These are phyloP conservation scores for Rhabdornis inornatus DNA, from an alignment of 2,113 vertebrate species.

Conservation along the genomic window DNA sequence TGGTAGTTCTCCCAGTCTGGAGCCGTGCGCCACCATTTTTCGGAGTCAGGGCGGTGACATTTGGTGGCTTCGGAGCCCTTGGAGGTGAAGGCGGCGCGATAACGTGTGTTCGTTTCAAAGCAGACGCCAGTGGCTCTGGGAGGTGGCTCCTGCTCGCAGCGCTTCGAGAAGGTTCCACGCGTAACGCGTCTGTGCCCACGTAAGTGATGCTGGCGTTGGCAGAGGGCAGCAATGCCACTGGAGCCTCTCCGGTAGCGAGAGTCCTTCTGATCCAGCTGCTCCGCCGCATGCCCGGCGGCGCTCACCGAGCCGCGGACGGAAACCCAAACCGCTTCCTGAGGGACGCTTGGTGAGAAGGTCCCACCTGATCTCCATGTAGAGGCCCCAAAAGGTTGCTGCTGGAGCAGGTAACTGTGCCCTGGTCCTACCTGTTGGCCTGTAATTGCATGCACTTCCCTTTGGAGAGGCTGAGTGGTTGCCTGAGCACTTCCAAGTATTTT, in stretches of 20 bases:
- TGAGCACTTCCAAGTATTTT: background rate
- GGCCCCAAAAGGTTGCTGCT: background rate
- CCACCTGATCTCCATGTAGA: background rate
- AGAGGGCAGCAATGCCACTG: background rate
- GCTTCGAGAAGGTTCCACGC: slow-evolving; percentile 36
- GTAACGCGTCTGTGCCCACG: background rate
- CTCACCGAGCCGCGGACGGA: background rate
- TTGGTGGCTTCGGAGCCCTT: background rate
- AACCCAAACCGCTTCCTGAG: background rate
- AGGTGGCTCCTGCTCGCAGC: background rate
- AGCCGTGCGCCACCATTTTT: rapidly evolving
- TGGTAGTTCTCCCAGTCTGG: background rate
- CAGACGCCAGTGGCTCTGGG: background rate
- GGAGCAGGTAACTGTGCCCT: background rate
- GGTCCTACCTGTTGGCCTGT: background rate
- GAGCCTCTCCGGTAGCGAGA: background rate
- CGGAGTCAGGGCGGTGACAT: background rate
- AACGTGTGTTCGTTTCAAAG: background rate
- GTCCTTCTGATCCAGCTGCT: background rate
- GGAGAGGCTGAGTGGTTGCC: background rate
- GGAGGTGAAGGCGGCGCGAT: background rate
- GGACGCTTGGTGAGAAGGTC: background rate
- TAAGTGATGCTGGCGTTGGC: background rate
- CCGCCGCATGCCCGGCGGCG: rapidly evolving
- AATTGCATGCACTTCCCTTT: background rate